Evolutionary conservation across 2,113 vertebrate genomes (phyloP), one percentile per base, ranked within the genome.

Genomic region (Corvus cornix): DNA sequence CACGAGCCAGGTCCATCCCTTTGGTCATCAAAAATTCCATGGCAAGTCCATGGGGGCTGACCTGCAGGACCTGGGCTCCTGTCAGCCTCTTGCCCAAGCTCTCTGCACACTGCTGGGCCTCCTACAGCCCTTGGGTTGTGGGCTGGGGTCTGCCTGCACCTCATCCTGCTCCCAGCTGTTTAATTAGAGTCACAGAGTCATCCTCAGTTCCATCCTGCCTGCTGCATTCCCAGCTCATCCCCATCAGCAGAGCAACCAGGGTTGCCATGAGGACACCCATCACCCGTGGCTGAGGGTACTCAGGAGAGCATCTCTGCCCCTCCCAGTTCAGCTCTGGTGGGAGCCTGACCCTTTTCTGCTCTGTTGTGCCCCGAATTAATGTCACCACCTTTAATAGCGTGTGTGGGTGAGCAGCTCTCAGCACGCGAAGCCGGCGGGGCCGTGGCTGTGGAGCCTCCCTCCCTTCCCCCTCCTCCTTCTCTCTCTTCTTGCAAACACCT

Each of bases 401-500:
- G 53, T 1, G 89, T 95, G 87, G 93, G 89, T 0, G 77, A 94
- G 87, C 23, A 4, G 70, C 69, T 84, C 82, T 5, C 43, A 86
- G 85, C 95, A 58, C 58, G 37, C 51, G 16, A 43, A 55, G 67
- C 51, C 11, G 18, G 2, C 19, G 0, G 5, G 0, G 66, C 78
- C 37, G 58, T 0, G 23, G 31, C 85, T 37, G 59, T 22, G 1
- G 18, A 90, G 73, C 86, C 75, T 53, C 18, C 56, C 60, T 66
- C 80, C 69, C 58, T 46, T 19, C 63, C 91, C 72, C 89, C 82
- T 82, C 80, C 69, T 78, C 76, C 48, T 41, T 22, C 84, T 89
- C 83, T 67, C 82, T 87, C 72, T 91, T 94, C 98, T 98, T 97
- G 98, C 98, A 98, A 98, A 98, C 98, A 96, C 98, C 98, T 97